Conservation (phyloP, 2,113 vertebrate species). For the Cairina moschata region DNA sequence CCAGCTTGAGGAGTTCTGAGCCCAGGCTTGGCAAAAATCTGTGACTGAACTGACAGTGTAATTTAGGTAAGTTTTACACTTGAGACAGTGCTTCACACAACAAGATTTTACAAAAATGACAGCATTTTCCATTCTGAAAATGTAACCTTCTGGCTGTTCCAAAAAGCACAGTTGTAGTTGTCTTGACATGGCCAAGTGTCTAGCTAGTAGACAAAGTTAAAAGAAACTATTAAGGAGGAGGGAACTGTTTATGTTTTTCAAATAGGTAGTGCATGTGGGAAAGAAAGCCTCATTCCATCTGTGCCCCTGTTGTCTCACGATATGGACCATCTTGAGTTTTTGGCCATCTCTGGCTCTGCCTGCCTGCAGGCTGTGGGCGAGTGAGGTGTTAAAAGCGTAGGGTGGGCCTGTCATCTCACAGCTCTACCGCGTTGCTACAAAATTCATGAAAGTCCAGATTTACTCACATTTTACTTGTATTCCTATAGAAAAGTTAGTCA, state of each 20-base stretch:
- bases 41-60: neutral
- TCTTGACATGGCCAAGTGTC: neutral
- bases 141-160: neutral
- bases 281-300: slow-evolving; percentile 41
- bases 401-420: slow-evolving; percentile 14
- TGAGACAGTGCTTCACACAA: neutral
- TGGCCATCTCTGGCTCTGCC: slow-evolving; percentile 10
- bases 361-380: slow-evolving; percentile 7
- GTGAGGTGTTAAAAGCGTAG: slow-evolving; percentile 22
- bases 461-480: neutral
- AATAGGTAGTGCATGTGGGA: neutral
- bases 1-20: neutral
- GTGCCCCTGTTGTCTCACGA: slow-evolving; percentile 6
- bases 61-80: neutral
- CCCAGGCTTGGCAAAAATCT: neutral
- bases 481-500: slow-evolving; percentile 21
- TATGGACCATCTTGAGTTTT: slow-evolving; percentile 15
- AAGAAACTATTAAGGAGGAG: neutral
- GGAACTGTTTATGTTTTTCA: neutral
- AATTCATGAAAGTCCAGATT: neutral
- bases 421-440: neutral
- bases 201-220: neutral
- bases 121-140: neutral
- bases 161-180: slow-evolving; percentile 4
- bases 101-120: neutral